Base-by-base conservation (phyloP, 92 coral and sea anemone genomes). In the Actinostola sp. region DNA sequence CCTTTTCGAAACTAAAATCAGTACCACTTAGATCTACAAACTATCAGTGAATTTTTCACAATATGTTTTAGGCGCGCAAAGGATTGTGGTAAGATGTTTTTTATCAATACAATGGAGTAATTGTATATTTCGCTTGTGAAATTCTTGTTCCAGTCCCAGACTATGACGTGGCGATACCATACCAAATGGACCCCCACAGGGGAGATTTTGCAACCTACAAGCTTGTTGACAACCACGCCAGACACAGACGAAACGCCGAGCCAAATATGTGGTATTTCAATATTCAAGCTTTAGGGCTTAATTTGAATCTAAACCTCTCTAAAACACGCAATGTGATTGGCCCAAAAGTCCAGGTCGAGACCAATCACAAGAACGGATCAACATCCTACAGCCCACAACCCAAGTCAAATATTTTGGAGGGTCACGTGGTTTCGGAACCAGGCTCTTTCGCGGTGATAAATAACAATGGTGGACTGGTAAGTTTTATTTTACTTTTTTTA, bases 371-470 rank as follows among this genome's bases (percentile, higher is more conserved):
- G 67, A 88, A 93, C 68, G 92, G 92, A 33, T 77, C 88, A 14
- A 90, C 61, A 44, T 67, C 73, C 27, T 81, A 81, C 74, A 74
- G 77, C 44, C 58, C 63, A 6, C 78, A 62, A 11, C 85, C 89
- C 0, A 51, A 38, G 24, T 44, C 69, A 14, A 63, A 67, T 3
- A 77, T 82, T 42, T 84, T 80, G 39, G 65, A 71, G 53, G 98
- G 98, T 51, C 90, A 93, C 62, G 98, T 93, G 86, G 72, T 76
- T 20, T 90, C 96, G 15, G 56, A 87, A 32, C 96, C 92, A 56
- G 86, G 78, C 21, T 86, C 92, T 14, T 50, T 54, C 20, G 96
- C 73, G 8, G 77, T 89, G 1, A 35, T 90, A 27, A 83, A 80
- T 66, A 88, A 79, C 56, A 52, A 66, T 2, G 85, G 62, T 41